Evolutionary conservation across 2,888 invertebrate species (phyloP), one percentile per base, ranked within the genome.

Genomic region (Ischnura elegans): DNA sequence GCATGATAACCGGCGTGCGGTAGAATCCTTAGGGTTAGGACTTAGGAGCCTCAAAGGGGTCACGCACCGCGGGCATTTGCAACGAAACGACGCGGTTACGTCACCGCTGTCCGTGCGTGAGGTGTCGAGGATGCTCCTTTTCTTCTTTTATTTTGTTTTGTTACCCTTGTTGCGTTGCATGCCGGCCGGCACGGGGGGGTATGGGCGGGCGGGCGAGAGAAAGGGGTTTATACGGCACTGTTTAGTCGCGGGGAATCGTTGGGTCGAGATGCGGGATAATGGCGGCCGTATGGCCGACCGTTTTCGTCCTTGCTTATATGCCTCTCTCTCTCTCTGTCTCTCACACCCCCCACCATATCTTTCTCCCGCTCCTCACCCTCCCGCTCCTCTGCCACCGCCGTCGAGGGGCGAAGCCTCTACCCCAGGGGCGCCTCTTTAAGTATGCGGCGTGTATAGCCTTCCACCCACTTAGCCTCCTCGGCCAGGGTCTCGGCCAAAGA

Each of bases 351-450:
- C 61, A 1, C 61, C 25, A 25, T 42, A 21, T 43, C 36, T 87
- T 29, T 47, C 87, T 51, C 51, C 42, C 55, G 55, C 42, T 55
- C 55, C 47, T 55, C 25, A 13, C 36, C 86, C 61, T 42, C 61
- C 51, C 25, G 76, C 76, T 76, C n/a, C 21, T 13, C n/a, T n/a
- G n/a, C 8, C 6, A 25, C 61, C 8, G 61, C n/a, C 25, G 61
- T 61, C 25, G 61, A 55, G 51, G 47, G 51, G 51, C 13, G 51
- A 51, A 90, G 90, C 90, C 90, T 90, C 90, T 90, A 90, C 61
- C 61, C 90, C 61, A 90, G 90, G 90, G 90, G 90, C n/a, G 90
- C 90, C 90, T 90, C 90, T 90, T 90, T 90, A 90, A 90, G 90
- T 90, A 90, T 90, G 90, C 90, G 90, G 61, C 90, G 66, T 90